Evolutionary conservation across 2,888 invertebrate species (phyloP), one percentile per base, ranked within the genome.

Genomic region (Lasioglossum leucozonium): DNA sequence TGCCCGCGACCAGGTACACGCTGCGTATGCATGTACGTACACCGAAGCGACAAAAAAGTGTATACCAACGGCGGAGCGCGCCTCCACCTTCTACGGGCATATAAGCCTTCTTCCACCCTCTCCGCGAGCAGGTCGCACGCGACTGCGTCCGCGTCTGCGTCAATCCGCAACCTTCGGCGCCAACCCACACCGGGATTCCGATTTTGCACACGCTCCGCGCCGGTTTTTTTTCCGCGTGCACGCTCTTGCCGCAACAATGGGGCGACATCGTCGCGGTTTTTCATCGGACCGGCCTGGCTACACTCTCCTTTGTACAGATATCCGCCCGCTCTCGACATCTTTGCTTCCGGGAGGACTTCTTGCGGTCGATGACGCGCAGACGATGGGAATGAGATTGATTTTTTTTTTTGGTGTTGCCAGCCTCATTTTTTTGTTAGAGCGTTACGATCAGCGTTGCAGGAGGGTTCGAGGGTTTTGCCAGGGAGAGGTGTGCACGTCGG

Each of bases 41-140:
- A 34, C 2, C 4, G 51, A n/a, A n/a, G 22, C 73, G 42, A 44
- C 77, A 87, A 87, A 82, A 87, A 87, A 74, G 74, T 71, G 47
- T 58, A 37, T 82, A 62, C 82, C 79, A 82, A 77, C n/a, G n/a
- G 86, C 78, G 51, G 22, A 62, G 30, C 34, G 40, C 30, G 44
- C 47, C 69, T 77, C 85, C 72, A 58, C 82, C 77, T 76, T 82
- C 58, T 82, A 85, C 65, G 82, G 85, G 47, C 75, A 75, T 67
- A 72, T 67, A n/a, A n/a, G 71, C 11, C 47, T 62, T 4, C 44
- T 58, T 65, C 79, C 65, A 51, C 47, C 67, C 34, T 18, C 42
- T 1, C 26, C 37, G 40, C 0, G n/a, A 58, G 18, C 16, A 73
- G 51, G 51, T 51, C 67, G 72, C 80, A 79, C 67, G 80, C 77